phyloP scores from a whole-genome alignment of 1,140 invertebrate species.

The Caenorhabditis inopinata region DNA sequence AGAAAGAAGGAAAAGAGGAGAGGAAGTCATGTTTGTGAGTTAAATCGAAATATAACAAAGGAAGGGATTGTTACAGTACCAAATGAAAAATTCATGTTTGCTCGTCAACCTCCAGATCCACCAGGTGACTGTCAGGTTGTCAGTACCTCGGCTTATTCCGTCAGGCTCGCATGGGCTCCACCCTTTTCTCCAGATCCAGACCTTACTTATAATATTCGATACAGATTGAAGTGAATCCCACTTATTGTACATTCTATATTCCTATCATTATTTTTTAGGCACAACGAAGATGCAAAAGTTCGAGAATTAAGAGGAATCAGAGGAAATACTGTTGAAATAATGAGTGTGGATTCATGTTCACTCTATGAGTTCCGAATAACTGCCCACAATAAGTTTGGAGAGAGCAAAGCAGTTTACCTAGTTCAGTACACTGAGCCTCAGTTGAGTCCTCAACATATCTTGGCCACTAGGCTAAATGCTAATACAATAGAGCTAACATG shows the following conservation, averaged over 20 bases:
- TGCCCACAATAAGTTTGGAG: conserved; percentile 63
- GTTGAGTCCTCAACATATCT: conserved; percentile 64
- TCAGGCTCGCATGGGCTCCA: conserved; percentile 63
- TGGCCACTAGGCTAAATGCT: conserved; percentile 61
- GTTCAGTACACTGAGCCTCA: conserved; percentile 66
- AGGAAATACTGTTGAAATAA: conserved; percentile 56
- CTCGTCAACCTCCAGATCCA: conserved; percentile 61
- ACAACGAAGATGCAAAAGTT: conserved; percentile 56
- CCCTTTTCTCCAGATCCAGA: conserved; percentile 62
- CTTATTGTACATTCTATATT: background rate
- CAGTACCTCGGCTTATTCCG: conserved; percentile 63
- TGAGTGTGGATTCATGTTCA: conserved; percentile 64
- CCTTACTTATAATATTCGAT: conserved; percentile 64
- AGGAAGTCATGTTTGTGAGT: conserved; percentile 59
- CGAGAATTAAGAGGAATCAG: conserved; percentile 61
- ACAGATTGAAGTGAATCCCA: conserved; percentile 58
- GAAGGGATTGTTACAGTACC: conserved; percentile 54
- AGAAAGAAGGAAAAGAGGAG: conserved; percentile 49
- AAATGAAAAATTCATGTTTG: conserved; percentile 66
- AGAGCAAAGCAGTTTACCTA: conserved; percentile 62
- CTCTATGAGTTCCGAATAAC: conserved; percentile 66
- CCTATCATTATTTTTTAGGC: conserved; percentile 45
- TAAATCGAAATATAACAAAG: background rate
- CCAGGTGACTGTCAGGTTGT: conserved; percentile 64
- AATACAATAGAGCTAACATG: conserved; percentile 65